Evolutionary conservation across 2,797 vertebrate species (phyloP), one percentile per base, ranked within the genome.

Genomic region (Darevskia mixta): DNA sequence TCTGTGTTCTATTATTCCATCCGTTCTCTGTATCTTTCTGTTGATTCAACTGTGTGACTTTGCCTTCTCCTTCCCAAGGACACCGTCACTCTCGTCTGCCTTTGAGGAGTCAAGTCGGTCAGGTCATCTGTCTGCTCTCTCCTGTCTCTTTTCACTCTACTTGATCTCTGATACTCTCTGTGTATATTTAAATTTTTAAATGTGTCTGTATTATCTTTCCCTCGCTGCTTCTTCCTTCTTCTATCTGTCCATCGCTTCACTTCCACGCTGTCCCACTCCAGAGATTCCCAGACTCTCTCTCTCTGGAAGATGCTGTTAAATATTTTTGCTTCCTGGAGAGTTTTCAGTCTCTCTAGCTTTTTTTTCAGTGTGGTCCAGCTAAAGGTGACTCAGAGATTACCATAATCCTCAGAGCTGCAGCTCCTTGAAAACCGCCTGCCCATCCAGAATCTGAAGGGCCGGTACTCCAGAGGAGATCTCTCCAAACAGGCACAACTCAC

Each of bases 391-490:
- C 41, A 66, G 84, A 76, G 10, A 64, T 83, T 78, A 41, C 49
- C 43, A 32, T 20, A 27, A 58, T 38, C 55, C 77, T 85, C 20
- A 61, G 41, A 77, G 58, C 8, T 0, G 7, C 69, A 4, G 8
- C 78, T 91, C 61, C 89, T 90, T 88, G 79, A 80, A 61, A 73
- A 38, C 90, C 69, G 32, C 4, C 87, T 90, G 89, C 92, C 89
- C 92, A 92, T 67, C 69, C 32, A 43, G 71, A n/a, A 23, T 72
- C 67, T 29, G 38, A 66, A 32, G 4, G 45, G 18, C 15, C 6
- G 38, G 18, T 29, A 6, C 69, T 85, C 77, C 55, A 41, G 20
- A 35, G 15, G 11, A 85, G 69, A 29, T 15, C 4, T 15, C 18
- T n/a, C 77, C 27, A 20, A 32, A 45, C 6, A 29, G 6, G 4